A percentile compares a stretch with the other conserved stretches of the same genome.
phyloP scores from a whole-genome alignment of 2,113 vertebrate genomes.

The Hystrix brachyura region DNA sequence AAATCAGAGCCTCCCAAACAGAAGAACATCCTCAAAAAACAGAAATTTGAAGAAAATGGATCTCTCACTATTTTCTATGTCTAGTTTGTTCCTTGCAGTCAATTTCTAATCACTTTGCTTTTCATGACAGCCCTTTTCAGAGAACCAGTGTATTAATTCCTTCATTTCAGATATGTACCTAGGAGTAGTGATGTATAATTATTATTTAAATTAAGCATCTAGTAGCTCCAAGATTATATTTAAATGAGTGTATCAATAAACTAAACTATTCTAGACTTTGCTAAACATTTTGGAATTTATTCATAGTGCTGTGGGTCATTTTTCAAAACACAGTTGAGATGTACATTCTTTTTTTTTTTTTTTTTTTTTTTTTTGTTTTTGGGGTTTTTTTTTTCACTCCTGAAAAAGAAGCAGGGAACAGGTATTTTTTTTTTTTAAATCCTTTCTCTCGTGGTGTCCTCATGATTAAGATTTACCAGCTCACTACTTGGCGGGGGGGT shows the following conservation, averaged over 20 bases:
- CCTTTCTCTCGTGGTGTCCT: background rate
- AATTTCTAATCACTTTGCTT: background rate
- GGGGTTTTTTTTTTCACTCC: constrained; percentile 88
- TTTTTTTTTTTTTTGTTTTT: too few relatives aligned
- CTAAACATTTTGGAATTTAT: background rate
- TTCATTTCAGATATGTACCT: background rate
- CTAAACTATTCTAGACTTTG: constrained; percentile 33
- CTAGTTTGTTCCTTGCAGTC: constrained; percentile 4
- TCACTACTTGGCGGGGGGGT: background rate
- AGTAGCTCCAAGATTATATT: background rate
- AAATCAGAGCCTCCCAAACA: background rate
- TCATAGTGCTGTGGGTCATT: background rate
- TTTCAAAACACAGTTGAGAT: constrained; percentile 5
- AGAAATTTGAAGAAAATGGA: background rate
- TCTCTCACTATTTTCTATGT: background rate
- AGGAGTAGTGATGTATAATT: background rate
- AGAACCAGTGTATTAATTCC: background rate
- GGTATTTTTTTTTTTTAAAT: constrained; percentile 83
- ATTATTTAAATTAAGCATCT: background rate
- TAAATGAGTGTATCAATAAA: background rate
- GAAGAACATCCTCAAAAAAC: background rate
- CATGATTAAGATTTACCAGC: background rate
- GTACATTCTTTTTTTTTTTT: background rate
- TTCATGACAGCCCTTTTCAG: background rate
- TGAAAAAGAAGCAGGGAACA: constrained; percentile 94